Evolutionary conservation across 1,140 invertebrate genomes (phyloP).

Genomic region (Sweltsa coloradensis): DNA sequence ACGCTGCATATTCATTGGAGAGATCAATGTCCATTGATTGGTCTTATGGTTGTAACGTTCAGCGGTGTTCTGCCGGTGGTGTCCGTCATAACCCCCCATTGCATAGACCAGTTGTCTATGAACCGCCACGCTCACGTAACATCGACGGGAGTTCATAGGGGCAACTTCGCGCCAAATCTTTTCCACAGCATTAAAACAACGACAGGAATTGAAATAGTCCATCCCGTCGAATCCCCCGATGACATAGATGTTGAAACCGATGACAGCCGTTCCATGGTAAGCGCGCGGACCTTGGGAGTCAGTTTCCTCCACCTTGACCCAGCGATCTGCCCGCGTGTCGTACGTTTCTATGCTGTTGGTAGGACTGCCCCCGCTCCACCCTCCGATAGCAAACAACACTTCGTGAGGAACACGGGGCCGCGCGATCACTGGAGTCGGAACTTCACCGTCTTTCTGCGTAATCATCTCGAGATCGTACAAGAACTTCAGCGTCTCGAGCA

Average conservation of each 20-base stretch:
- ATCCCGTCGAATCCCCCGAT: slow-evolving; percentile 55
- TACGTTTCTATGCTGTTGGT: slow-evolving; percentile 69
- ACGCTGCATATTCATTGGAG: slow-evolving; percentile 28
- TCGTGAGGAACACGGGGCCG: slow-evolving; percentile 53
- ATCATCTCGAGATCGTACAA: slow-evolving; percentile 40
- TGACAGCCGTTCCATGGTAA: slow-evolving; percentile 36
- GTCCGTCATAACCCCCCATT: slow-evolving; percentile 42
- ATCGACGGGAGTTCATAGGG: slow-evolving; percentile 50
- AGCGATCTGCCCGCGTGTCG: slow-evolving; percentile 49
- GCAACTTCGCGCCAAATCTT: slow-evolving; percentile 49
- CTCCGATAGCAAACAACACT: slow-evolving; percentile 58
- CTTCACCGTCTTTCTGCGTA: slow-evolving; percentile 37
- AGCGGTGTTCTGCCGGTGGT: slow-evolving; percentile 34
- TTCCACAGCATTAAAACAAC: slow-evolving; percentile 46
- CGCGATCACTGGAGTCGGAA: slow-evolving; percentile 40
- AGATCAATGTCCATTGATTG: slow-evolving; percentile 18
- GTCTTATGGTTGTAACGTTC: slow-evolving; percentile 36
- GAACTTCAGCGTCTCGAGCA: slow-evolving; percentile 35
- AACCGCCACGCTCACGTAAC: slow-evolving; percentile 55
- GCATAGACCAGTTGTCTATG: slow-evolving; percentile 29
- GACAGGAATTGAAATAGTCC: slow-evolving; percentile 49
- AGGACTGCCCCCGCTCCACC: slow-evolving; percentile 66
- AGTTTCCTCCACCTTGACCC: slow-evolving; percentile 23
- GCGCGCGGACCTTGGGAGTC: slow-evolving; percentile 28
- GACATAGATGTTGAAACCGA: slow-evolving; percentile 46